Percentiles rank a stretch among this genome's conserved stretches.
Evolutionary conservation across 1,140 invertebrate genomes (phyloP).

Genomic region (Ladona fulva): DNA sequence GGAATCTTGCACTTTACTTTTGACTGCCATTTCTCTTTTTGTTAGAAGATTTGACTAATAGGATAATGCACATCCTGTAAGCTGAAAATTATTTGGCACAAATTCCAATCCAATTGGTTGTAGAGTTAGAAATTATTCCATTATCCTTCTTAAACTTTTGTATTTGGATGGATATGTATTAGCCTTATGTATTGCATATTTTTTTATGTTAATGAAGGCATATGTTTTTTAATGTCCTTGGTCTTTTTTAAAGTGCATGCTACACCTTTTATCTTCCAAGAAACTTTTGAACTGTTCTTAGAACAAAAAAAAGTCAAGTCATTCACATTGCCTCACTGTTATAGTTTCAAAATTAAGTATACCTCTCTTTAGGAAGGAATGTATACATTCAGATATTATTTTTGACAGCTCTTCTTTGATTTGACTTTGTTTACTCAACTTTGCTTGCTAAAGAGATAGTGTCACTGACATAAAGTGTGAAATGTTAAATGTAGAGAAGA

Average conservation of each 20-base stretch:
- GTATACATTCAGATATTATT: too few relatives aligned
- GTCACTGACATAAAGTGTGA: too few relatives aligned
- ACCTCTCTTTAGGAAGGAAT: too few relatives aligned
- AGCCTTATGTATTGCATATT: neutral
- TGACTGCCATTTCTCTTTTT: neutral
- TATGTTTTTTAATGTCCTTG: neutral
- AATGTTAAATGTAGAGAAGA: too few relatives aligned
- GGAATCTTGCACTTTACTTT: neutral
- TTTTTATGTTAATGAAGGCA: slow-evolving; percentile 7
- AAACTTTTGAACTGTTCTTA: too few relatives aligned
- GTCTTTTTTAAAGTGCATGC: neutral
- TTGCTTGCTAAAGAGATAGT: too few relatives aligned
- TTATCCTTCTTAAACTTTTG: neutral
- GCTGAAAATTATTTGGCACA: neutral
- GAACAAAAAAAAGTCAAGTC: too few relatives aligned
- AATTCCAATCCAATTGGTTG: neutral
- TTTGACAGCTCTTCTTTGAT: too few relatives aligned
- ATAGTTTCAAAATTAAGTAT: too few relatives aligned
- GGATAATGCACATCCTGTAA: neutral
- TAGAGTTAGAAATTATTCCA: neutral
- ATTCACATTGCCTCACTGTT: too few relatives aligned
- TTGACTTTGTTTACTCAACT: too few relatives aligned
- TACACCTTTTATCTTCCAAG: neutral
- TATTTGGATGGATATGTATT: neutral
- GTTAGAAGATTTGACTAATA: neutral